Conservation (phyloP, 1,140 invertebrate genomes). For the Matsumurasca onukii region DNA sequence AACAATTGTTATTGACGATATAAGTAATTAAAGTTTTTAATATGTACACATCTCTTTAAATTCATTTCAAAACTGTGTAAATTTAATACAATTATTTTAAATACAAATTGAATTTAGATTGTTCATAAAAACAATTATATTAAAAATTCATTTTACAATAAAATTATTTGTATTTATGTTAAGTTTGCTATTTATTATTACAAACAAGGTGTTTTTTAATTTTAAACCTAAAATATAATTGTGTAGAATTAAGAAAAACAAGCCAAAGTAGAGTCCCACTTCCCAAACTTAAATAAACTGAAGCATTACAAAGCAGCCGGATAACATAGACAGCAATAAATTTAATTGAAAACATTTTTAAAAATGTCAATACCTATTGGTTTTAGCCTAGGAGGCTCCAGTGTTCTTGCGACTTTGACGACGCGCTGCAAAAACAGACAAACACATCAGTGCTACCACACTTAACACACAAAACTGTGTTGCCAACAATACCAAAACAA, state of each 20-base stretch:
- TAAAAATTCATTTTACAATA: too few relatives aligned
- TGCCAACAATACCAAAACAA: conserved; percentile 20
- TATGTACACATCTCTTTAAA: too few relatives aligned
- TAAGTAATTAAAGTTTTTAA: too few relatives aligned
- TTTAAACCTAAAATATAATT: background rate
- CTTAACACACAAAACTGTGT: conserved; percentile 9
- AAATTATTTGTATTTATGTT: too few relatives aligned
- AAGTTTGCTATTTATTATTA: too few relatives aligned
- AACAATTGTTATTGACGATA: too few relatives aligned
- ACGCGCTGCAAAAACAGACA: conserved; percentile 6
- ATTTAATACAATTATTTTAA: too few relatives aligned
- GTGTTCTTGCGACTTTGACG: conserved; percentile 8
- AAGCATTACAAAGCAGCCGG: background rate
- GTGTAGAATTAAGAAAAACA: background rate
- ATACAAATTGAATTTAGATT: too few relatives aligned
- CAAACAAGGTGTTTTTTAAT: conserved; percentile 5
- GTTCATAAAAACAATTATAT: too few relatives aligned
- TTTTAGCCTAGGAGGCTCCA: background rate
- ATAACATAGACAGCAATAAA: background rate
- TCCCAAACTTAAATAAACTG: background rate
- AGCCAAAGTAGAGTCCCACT: background rate
- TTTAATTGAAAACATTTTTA: background rate
- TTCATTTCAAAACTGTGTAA: too few relatives aligned
- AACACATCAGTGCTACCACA: conserved; percentile 29
- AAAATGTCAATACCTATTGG: conserved; percentile 12